Evolutionary conservation across 2,888 invertebrate genomes (phyloP).

Genomic region (Trachelus iudaicus): DNA sequence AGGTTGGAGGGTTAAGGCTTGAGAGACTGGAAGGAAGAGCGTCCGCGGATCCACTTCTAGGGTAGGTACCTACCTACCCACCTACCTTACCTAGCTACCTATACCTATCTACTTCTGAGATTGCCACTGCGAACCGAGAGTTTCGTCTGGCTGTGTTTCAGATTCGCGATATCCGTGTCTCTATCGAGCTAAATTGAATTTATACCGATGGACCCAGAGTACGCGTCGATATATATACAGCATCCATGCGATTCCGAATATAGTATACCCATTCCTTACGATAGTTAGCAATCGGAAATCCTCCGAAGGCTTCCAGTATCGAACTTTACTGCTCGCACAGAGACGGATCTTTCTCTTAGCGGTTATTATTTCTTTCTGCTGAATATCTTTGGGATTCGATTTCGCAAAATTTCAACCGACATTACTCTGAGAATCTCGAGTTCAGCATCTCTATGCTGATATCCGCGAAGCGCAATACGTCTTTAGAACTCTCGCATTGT

Average conservation of each 20-base stretch:
- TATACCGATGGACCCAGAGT: conserved; percentile 5
- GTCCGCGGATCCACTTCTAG: conserved; percentile 16
- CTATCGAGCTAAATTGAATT: conserved; percentile 14
- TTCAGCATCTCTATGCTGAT: background rate
- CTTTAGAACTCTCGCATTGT: background rate
- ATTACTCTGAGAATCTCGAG: background rate
- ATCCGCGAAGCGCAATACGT: background rate
- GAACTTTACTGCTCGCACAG: background rate
- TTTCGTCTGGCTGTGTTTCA: conserved; percentile 13
- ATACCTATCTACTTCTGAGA: conserved; percentile 25
- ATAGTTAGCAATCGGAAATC: background rate
- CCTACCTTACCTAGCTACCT: background rate
- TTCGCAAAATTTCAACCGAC: background rate
- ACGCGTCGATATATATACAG: background rate
- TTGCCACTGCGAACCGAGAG: conserved; percentile 19
- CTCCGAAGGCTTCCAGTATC: background rate
- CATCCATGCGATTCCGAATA: background rate
- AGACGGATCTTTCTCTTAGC: background rate
- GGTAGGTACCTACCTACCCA: background rate
- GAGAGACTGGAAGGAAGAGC: background rate
- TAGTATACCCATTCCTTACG: background rate
- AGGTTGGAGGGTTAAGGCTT: background rate
- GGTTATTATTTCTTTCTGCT: background rate
- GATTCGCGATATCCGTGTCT: conserved; percentile 19
- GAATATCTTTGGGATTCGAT: background rate